Conservation (phyloP, 2,113 vertebrate genomes). For the Rhinolophus ferrumequinum region DNA sequence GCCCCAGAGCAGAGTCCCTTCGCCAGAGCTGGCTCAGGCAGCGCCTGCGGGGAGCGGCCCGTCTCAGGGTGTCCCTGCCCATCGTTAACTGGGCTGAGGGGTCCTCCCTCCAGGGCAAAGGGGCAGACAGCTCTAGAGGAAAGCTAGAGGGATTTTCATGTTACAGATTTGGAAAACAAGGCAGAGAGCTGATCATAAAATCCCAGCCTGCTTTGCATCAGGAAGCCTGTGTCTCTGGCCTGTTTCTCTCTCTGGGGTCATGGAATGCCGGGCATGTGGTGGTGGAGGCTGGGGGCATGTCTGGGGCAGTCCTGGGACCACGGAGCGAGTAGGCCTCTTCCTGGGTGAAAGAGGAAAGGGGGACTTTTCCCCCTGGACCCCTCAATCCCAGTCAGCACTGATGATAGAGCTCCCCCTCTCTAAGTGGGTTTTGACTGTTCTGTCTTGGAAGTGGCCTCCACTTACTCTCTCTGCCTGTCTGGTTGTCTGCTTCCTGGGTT, state of each 20-base stretch:
- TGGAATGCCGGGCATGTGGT: fast-evolving
- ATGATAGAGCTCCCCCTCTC: fast-evolving
- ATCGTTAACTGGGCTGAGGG: not conserved
- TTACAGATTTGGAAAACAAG: not conserved
- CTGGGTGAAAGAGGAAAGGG: not conserved
- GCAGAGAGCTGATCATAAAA: fast-evolving
- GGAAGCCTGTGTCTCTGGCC: not conserved
- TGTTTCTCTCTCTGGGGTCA: not conserved
- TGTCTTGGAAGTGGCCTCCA: not conserved
- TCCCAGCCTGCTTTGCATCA: not conserved
- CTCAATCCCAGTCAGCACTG: not conserved
- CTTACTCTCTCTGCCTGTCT: fast-evolving
- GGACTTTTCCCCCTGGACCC: fast-evolving
- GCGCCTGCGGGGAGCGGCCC: fast-evolving
- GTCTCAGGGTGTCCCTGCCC: not conserved
- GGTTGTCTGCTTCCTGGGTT: not conserved
- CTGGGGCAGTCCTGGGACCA: not conserved
- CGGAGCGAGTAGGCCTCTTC: not conserved
- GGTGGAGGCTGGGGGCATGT: not conserved
- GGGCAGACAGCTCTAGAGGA: not conserved
- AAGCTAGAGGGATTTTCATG: not conserved
- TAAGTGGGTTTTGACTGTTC: too few species aligned
- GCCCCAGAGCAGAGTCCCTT: not conserved
- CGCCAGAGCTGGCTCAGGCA: not conserved
- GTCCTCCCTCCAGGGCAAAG: not conserved